Base-by-base conservation (phyloP, 2,797 vertebrate genomes). In the Zonotrichia albicollis region DNA sequence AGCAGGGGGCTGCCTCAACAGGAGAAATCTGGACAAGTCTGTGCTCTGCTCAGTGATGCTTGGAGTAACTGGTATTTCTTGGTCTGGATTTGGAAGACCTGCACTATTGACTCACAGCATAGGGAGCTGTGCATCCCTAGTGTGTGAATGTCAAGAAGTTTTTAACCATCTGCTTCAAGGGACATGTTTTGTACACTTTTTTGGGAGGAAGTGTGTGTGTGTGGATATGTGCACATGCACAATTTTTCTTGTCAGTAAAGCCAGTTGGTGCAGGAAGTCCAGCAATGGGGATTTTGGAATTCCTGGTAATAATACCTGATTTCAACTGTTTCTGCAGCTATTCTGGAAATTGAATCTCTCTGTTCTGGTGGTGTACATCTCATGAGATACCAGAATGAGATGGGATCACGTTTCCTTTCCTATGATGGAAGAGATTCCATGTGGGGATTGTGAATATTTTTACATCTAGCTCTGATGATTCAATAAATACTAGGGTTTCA, bases 1-100 rank as follows among this genome's bases (percentile, higher is more conserved):
- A 48, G 40, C 0, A 0, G 18, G 51, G 36, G 75, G 11, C 36
- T 30, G 25, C 32, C 40, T 65, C 2, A 1, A 8, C 50, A 34
- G 34, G n/a, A 74, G 46, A 67, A 83, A 79, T 46, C 27, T 48
- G 27, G 65, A 43, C 13, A 55, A 29, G 22, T n/a, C 29, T 22
- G 9, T 40, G 27, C 54, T 74, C 64, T 2, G 4, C 65, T 61
- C 43, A 32, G 30, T 55, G 43, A 13, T 45, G 18, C 29, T 51
- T 74, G 30, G 38, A 36, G 15, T 18, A 76, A 61, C n/a, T 2
- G 8, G 9, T 71, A 7, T 86, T 71, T 76, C 46, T 34, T 60
- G 71, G 21, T 32, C 46, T 85, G 75, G 45, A 46, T 74, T 65
- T 42, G 61, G 68, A 92, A 90, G 23, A 50, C 32, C 36, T 68